Conservation (phyloP, 64 coral and sea anemone species). For the Pachyseris speciosa region DNA sequence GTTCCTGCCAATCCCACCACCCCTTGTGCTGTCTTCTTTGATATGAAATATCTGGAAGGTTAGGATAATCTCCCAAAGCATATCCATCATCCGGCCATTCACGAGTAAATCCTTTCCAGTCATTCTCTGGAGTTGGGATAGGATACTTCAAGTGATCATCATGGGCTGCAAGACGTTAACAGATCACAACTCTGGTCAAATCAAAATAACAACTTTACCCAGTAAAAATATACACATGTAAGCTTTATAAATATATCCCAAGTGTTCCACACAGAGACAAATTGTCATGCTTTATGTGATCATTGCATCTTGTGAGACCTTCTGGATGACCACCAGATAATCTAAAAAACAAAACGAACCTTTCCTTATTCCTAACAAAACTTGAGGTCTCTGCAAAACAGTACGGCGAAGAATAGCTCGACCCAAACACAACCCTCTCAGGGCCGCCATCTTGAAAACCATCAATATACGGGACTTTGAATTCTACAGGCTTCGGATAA, state of each 20-base stretch:
- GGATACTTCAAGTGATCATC: constrained; percentile 48
- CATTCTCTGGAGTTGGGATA: constrained; percentile 75
- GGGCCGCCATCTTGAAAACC: constrained; percentile 38
- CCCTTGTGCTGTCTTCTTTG: constrained; percentile 75
- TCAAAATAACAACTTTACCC: not conserved
- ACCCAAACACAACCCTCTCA: constrained; percentile 14
- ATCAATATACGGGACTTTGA: not conserved
- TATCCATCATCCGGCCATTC: constrained; percentile 90
- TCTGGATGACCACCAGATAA: not conserved
- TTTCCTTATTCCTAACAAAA: constrained; percentile 19
- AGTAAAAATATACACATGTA: not conserved
- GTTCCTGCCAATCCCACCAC: constrained; percentile 97
- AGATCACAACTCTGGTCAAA: not conserved
- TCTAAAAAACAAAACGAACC: not conserved
- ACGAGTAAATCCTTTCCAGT: constrained; percentile 75
- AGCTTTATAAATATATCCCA: too few relatives aligned
- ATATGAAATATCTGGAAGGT: constrained; percentile 80
- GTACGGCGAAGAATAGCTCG: constrained; percentile 36
- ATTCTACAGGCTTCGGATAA: not conserved
- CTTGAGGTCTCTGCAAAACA: not conserved
- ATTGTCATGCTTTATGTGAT: not conserved
- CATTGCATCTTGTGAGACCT: not conserved
- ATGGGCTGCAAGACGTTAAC: not conserved
- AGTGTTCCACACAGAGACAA: too few relatives aligned
- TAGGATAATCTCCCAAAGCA: constrained; percentile 88